phyloP scores from a whole-genome alignment of 2,888 invertebrate genomes.

The Sphecodes monilicornis region DNA sequence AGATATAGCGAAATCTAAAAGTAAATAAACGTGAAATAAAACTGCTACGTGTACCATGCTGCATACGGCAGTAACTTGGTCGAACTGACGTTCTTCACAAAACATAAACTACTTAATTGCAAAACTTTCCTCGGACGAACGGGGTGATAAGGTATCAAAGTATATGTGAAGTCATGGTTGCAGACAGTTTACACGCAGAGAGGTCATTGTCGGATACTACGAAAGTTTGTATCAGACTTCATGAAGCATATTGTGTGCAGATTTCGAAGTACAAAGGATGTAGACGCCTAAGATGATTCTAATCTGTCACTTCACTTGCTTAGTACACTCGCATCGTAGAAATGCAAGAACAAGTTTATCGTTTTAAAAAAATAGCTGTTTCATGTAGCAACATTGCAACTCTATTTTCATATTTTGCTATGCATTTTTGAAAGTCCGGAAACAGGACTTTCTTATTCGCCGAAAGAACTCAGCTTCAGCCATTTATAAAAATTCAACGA shows the following conservation, averaged over 20 bases:
- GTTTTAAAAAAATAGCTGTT: neutral
- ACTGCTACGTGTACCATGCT: neutral
- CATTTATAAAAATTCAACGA: neutral
- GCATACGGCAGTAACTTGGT: neutral
- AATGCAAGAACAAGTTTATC: neutral
- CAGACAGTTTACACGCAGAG: neutral
- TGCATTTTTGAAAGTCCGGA: neutral
- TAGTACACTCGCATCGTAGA: neutral
- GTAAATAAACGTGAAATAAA: neutral
- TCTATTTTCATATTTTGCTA: neutral
- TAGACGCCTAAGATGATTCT: neutral
- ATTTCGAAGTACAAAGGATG: neutral
- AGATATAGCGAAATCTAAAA: neutral
- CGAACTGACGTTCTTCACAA: neutral
- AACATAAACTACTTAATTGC: neutral
- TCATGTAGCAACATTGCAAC: neutral
- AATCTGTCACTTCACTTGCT: neutral
- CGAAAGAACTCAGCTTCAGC: neutral
- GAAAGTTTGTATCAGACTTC: conserved; percentile 1
- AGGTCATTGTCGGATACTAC: neutral
- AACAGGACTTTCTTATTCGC: neutral
- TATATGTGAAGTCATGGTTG: neutral
- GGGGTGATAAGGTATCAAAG: neutral
- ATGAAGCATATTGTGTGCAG: neutral
- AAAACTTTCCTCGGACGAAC: neutral